phyloP scores from a whole-genome alignment of 2,113 vertebrate genomes.

The Nestor notabilis region DNA sequence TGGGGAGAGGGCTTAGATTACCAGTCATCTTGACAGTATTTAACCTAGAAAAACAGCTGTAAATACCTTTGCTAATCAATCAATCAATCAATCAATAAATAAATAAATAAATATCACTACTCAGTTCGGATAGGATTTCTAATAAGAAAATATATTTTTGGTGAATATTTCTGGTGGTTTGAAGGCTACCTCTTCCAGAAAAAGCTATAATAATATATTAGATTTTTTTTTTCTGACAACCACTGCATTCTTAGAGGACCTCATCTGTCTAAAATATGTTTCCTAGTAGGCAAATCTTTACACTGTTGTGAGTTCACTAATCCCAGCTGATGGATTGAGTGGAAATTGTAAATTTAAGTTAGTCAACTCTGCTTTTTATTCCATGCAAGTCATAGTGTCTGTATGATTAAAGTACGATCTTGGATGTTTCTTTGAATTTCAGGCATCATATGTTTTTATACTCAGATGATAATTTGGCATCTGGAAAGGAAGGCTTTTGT shows the following conservation, averaged over 20 bases:
- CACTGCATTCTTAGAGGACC: not conserved
- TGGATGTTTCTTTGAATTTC: slow-evolving; percentile 1
- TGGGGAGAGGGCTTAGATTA: not conserved
- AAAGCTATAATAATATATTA: not conserved
- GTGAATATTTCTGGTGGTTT: not conserved
- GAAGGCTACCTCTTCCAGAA: not conserved
- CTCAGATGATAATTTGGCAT: not conserved
- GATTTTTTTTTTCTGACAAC: not conserved
- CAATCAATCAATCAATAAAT: no score
- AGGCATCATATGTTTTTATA: not conserved
- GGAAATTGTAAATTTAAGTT: not conserved
- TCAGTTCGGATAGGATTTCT: not conserved
- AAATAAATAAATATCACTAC: not conserved
- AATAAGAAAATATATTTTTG: not conserved
- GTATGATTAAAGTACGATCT: not conserved
- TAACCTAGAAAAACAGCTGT: not conserved
- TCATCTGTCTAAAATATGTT: not conserved
- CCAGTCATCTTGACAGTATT: not conserved
- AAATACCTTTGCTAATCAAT: not conserved
- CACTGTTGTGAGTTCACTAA: not conserved
- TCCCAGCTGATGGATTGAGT: not conserved
- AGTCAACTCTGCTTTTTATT: not conserved
- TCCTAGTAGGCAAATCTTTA: not conserved
- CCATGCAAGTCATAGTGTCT: not conserved
- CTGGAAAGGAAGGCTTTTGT: not conserved